Evolutionary conservation across 2,113 vertebrate genomes (phyloP), one percentile per base, ranked within the genome.

Genomic region (Prunella fulvescens): DNA sequence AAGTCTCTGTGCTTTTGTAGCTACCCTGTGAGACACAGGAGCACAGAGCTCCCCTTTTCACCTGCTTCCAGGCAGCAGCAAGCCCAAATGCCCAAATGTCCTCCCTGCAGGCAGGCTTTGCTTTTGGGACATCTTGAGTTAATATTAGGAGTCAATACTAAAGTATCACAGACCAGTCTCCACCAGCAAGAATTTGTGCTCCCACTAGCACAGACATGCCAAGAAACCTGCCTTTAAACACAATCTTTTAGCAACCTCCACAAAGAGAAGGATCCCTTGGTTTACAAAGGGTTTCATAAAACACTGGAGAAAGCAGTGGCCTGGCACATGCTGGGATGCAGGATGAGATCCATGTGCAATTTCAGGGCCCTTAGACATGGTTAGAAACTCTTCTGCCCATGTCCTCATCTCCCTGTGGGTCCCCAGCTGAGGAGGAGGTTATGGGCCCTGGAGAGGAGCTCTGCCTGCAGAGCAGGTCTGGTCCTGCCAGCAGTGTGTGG

Each of bases 41-140:
- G 18, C 6, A 58, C 67, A 61, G 35, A 82, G 26, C 39, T 56
- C 37, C 40, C 18, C 25, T 54, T 12, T 35, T 29, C 15, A 9
- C 28, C 77, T 74, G 83, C 50, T 60, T 26, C 77, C 57, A 37
- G 1, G 10, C 54, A n/a, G 35, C 22, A 71, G 67, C 80, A 86
- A 62, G 84, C 82, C 84, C 82, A 53, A 85, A 44, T 12, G 84
- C 82, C 84, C 82, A 53, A 85, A 44, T 12, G 56, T 50, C 54
- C 71, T 92, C 77, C 83, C 90, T 92, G 71, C 10, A 77, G 80
- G 70, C 84, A 69, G 62, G 66, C 69, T 72, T 78, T 18, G 61
- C 88, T 86, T 96, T 83, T 80, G 90, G 58, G 69, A 72, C 67
- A 65, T 28, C 66, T 16, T 57, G 71, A 78, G 58, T 87, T 79